Evolutionary conservation across 37 sponge, comb jelly and placozoan genomes (phyloP).

Genomic region (Theonella swinhoei): DNA sequence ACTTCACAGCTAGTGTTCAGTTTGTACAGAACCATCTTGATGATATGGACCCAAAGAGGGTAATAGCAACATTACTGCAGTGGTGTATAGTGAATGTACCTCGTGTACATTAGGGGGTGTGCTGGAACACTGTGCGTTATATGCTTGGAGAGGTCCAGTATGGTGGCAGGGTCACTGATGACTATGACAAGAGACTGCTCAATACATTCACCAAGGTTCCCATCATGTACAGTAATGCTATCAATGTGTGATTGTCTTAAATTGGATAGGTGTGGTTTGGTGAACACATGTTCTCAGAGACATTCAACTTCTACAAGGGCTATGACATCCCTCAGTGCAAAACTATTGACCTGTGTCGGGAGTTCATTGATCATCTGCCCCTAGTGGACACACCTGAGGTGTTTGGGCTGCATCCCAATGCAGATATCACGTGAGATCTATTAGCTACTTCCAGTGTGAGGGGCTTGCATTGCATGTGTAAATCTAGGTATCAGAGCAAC

Average conservation of each 20-base stretch:
- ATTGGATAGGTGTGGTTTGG: constrained; percentile 89
- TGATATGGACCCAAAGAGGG: constrained; percentile 95
- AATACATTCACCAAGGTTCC: constrained; percentile 91
- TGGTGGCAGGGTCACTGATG: constrained; percentile 99
- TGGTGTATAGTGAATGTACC: neutral
- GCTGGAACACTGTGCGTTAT: constrained; percentile 98
- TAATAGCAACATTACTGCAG: constrained; percentile 16
- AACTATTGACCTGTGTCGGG: constrained; percentile 80
- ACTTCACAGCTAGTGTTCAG: constrained; percentile 96
- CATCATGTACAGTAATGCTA: neutral
- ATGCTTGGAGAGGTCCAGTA: constrained; percentile 99
- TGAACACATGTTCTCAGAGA: constrained; percentile 88
- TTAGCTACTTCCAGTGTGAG: neutral
- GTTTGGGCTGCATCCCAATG: constrained; percentile 98
- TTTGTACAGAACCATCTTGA: constrained; percentile 99
- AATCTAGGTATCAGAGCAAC: constrained; percentile 89
- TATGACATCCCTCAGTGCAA: constrained; percentile 90
- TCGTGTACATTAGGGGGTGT: constrained; percentile 73
- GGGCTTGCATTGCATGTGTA: neutral
- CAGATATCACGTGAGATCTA: constrained; percentile 91
- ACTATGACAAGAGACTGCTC: constrained; percentile 95
- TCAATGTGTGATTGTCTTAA: neutral
- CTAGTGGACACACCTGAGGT: constrained; percentile 98
- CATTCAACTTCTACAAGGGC: constrained; percentile 91
- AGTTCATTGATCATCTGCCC: constrained; percentile 94